Evolutionary conservation across 2,888 invertebrate genomes (phyloP), one percentile per base, ranked within the genome.

Genomic region (Drosophila acutilabella): DNA sequence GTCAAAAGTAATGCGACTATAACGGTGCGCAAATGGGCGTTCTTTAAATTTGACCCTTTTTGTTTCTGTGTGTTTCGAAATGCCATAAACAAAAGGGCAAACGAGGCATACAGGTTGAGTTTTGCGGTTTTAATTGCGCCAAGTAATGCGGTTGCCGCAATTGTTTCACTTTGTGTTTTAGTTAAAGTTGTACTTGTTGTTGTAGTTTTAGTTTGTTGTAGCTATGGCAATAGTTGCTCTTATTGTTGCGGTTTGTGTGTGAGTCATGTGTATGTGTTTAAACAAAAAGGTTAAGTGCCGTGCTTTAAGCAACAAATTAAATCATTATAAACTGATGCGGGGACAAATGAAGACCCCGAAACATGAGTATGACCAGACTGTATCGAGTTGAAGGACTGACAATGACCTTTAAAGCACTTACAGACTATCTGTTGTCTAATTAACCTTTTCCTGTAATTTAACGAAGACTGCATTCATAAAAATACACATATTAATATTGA

Each of bases 61-160:
- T 64, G 47, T 53, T 44, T 58, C 58, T 64, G 57, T 20, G 33
- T 52, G 60, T 62, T 79, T 38, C 16, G 38, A 59, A 77, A 67
- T 77, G 42, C 52, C 50, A 58, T 51, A 47, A 60, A 57, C 56
- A 41, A 68, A 64, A 42, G 64, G 58, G 60, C 40, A 64, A 78
- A 65, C 38, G 10, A 50, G 56, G 26, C 53, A 20, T 50, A 54
- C 68, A 66, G 68, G 70, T 68, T 64, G 48, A 64, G 72, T 71
- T 74, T 79, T 88, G 83, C 48, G 83, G 83, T 77, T 83, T 82
- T 81, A 88, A 88, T 83, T 85, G 88, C 74, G 82, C 82, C 86
- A 83, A 83, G 83, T 83, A 87, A 77, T 81, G 82, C 71, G 88
- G 85, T 79, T 76, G 59, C 67, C 52, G 53, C 60, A 75, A 68